Percentiles rank a stretch among this genome's conserved stretches.
Evolutionary conservation across 2,113 vertebrate species (phyloP).

Genomic region (Ptilonorhynchus violaceus): DNA sequence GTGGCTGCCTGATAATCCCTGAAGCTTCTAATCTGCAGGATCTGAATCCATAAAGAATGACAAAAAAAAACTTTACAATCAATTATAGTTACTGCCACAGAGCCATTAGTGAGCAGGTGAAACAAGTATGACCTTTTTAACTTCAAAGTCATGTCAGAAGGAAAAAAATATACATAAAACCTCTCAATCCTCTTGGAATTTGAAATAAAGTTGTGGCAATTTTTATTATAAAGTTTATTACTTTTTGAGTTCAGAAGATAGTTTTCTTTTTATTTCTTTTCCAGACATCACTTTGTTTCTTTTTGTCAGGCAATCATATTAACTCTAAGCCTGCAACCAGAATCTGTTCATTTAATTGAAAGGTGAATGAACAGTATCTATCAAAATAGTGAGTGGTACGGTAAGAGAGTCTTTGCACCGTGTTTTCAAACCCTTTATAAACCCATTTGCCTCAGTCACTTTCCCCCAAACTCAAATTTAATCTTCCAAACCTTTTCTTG

Average conservation of each 20-base stretch:
- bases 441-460: background rate
- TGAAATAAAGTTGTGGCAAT: background rate
- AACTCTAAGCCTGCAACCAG: background rate
- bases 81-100: slow-evolving; percentile 34
- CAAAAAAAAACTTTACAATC: slow-evolving; percentile 15
- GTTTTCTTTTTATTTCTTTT: background rate
- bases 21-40: slow-evolving; percentile 54
- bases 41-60: slow-evolving; percentile 61
- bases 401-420: background rate
- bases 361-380: background rate
- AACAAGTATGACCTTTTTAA: slow-evolving; percentile 43
- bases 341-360: background rate
- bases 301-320: background rate
- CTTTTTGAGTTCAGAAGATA: background rate
- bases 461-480: background rate
- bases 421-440: background rate
- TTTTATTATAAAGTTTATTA: background rate
- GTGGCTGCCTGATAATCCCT: slow-evolving; percentile 52
- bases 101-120: slow-evolving; percentile 35
- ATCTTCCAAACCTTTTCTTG: background rate
- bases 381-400: background rate
- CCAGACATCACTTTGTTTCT: background rate
- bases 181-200: background rate
- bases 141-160: slow-evolving; percentile 43
- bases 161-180: background rate